phyloP scores from a whole-genome alignment of 2,888 invertebrate genomes.

The Dione juno region DNA sequence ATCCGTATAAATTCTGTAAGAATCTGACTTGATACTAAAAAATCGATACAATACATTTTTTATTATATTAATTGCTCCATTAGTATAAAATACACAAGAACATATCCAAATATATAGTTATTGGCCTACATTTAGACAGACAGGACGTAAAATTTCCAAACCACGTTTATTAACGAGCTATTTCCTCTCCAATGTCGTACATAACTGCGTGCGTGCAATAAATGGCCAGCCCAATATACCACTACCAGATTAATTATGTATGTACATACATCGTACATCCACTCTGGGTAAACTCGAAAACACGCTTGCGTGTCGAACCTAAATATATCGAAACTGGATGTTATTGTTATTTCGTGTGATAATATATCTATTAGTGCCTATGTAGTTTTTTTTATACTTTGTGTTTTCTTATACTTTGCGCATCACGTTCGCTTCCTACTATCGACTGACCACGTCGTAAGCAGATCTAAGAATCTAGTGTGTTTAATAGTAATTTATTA shows the following conservation, averaged over 20 bases:
- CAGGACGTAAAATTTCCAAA: slow-evolving; percentile 43
- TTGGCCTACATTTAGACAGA: slow-evolving; percentile 33
- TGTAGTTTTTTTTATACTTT: not conserved
- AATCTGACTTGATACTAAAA: too few relatives aligned
- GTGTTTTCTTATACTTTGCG: not conserved
- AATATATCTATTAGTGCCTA: not conserved
- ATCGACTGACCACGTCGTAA: not conserved
- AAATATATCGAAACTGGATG: slow-evolving; percentile 36
- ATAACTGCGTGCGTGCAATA: slow-evolving; percentile 42
- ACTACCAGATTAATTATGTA: slow-evolving; percentile 60
- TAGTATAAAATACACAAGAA: slow-evolving; percentile 23
- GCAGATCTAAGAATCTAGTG: not conserved
- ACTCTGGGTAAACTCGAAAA: slow-evolving; percentile 55
- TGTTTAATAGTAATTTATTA: too few relatives aligned
- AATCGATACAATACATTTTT: too few relatives aligned
- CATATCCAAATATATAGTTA: slow-evolving; percentile 12
- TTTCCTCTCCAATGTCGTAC: slow-evolving; percentile 44
- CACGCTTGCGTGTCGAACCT: slow-evolving; percentile 38
- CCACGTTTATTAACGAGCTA: slow-evolving; percentile 42
- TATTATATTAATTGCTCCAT: not conserved
- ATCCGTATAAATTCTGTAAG: too few relatives aligned
- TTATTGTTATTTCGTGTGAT: slow-evolving; percentile 30
- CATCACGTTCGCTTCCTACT: not conserved
- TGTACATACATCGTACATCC: slow-evolving; percentile 61
- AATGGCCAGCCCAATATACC: slow-evolving; percentile 49